Percentiles rank a stretch among this genome's conserved stretches.
Evolutionary conservation across 1,140 invertebrate genomes (phyloP).

Genomic region (Solen grandis): DNA sequence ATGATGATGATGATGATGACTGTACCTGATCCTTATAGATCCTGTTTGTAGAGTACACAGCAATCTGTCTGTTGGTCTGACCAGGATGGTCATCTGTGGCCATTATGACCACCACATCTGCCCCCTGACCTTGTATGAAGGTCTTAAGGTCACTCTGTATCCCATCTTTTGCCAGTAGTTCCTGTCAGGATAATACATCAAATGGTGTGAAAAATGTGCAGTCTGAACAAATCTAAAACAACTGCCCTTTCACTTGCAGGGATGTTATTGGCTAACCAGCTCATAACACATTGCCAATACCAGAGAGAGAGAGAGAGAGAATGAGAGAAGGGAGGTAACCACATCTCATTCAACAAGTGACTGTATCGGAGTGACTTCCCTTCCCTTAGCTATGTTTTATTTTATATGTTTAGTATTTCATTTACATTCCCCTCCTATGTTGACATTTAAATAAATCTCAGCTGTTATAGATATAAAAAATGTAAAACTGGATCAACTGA

Average conservation of each 20-base stretch:
- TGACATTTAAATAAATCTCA: no score
- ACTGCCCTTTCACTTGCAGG: background rate
- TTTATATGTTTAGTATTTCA: no score
- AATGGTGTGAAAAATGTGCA: background rate
- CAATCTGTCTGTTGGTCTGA: constrained; percentile 53
- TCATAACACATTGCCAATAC: background rate
- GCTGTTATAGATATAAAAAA: no score
- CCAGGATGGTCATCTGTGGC: constrained; percentile 34
- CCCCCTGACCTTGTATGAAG: constrained; percentile 55
- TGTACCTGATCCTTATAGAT: constrained; percentile 64
- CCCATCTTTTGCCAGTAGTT: constrained; percentile 52
- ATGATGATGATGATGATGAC: background rate
- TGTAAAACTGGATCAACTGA: no score
- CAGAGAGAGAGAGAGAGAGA: no score
- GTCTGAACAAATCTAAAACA: background rate
- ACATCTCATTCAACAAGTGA: no score
- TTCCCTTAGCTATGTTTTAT: no score
- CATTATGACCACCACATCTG: constrained; percentile 70
- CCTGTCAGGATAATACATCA: constrained; percentile 44
- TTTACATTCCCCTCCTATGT: no score
- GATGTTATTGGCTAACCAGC: background rate
- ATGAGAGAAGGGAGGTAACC: no score
- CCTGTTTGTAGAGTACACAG: constrained; percentile 59
- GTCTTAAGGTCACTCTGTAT: constrained; percentile 57
- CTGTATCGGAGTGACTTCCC: no score